Conservation (phyloP, 2,888 invertebrate species). For the Actias luna region DNA sequence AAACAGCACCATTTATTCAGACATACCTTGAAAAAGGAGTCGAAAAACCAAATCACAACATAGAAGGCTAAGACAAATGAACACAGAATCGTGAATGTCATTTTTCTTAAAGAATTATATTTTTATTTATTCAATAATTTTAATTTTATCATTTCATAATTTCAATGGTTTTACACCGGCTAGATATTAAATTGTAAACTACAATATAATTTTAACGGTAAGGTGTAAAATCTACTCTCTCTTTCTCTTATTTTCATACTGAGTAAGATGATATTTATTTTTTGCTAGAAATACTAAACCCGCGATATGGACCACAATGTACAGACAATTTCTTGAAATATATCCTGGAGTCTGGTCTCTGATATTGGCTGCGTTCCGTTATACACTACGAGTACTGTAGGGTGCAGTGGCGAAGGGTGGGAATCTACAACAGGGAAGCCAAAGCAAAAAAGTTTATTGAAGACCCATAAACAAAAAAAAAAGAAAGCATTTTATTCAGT, state of each 20-base stretch:
- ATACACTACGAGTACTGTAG: too few relatives aligned
- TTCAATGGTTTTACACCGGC: neutral
- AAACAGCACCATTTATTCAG: neutral
- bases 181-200: neutral
- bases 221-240: neutral
- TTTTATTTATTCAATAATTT: neutral
- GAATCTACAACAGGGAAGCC: too few relatives aligned
- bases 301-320: neutral
- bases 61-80: slow-evolving; percentile 84
- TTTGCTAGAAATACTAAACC: neutral
- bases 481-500: too few relatives aligned
- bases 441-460: too few relatives aligned
- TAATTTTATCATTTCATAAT: neutral
- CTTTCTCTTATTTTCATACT: neutral
- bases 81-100: slow-evolving; percentile 86
- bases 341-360: too few relatives aligned
- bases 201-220: neutral
- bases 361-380: too few relatives aligned
- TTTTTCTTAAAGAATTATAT: slow-evolving; percentile 43
- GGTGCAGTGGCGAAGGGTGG: too few relatives aligned
- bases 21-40: slow-evolving; percentile 90
- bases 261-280: neutral
- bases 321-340: too few relatives aligned
- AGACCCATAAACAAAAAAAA: too few relatives aligned
- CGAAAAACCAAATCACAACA: slow-evolving; percentile 88